Evolutionary conservation across 1,140 invertebrate species (phyloP).

Genomic region (Diachasmimorpha longicaudata): DNA sequence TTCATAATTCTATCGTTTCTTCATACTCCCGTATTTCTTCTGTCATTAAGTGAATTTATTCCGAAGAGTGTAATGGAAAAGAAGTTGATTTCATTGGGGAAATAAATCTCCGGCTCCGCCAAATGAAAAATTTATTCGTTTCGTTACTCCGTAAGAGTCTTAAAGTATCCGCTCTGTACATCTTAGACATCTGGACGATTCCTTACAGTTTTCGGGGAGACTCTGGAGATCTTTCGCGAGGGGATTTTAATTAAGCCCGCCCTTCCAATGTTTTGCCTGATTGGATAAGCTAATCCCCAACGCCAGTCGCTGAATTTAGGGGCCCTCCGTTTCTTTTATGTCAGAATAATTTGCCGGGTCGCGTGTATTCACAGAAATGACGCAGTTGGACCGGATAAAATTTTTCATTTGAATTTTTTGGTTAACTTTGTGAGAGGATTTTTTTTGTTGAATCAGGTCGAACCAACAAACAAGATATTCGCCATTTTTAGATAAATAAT

Average conservation of each 20-base stretch:
- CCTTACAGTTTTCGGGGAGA: constrained; percentile 43
- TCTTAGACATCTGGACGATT: constrained; percentile 23
- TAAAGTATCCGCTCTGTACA: constrained; percentile 14
- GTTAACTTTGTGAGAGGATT: too few relatives aligned
- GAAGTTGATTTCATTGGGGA: constrained; percentile 2
- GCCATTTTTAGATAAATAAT: too few relatives aligned
- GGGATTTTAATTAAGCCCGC: constrained; percentile 63
- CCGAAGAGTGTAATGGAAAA: neutral
- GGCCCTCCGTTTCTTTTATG: constrained; percentile 25
- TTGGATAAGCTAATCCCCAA: constrained; percentile 56
- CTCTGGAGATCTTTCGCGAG: constrained; percentile 43
- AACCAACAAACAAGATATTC: too few relatives aligned
- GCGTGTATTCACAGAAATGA: too few relatives aligned
- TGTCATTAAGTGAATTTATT: neutral
- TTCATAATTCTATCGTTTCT: constrained; percentile 5
- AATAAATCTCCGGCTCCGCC: constrained; percentile 11
- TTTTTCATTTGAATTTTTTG: too few relatives aligned
- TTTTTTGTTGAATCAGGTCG: too few relatives aligned
- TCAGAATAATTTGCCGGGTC: neutral
- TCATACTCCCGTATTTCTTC: neutral
- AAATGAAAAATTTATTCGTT: constrained; percentile 21
- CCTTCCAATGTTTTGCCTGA: constrained; percentile 61
- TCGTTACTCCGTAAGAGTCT: neutral
- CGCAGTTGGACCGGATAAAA: too few relatives aligned
- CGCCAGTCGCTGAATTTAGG: constrained; percentile 50